These are phyloP conservation scores for Cardinalis cardinalis DNA, from an alignment of 2,113 vertebrate species.

Conservation along the genomic window DNA sequence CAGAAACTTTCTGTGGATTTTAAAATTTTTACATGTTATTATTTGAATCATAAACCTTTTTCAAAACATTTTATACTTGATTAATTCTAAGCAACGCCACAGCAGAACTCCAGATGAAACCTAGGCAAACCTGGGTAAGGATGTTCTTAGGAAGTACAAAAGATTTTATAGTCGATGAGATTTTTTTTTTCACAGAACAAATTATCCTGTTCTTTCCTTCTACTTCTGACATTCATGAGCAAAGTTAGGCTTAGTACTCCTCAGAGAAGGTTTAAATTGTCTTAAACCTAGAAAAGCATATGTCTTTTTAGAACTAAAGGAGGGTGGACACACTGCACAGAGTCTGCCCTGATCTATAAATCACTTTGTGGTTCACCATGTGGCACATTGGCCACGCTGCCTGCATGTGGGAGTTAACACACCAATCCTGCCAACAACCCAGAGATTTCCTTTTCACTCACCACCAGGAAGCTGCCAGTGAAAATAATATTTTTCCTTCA, in stretches of 20 bases:
- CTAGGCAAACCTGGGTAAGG: not conserved
- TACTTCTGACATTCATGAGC: not conserved
- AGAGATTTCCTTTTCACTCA: not conserved
- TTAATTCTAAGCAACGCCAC: not conserved
- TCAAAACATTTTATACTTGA: not conserved
- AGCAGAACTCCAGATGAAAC: not conserved
- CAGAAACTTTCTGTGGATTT: not conserved
- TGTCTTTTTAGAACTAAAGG: not conserved
- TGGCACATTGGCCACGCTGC: not conserved
- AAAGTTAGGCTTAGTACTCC: not conserved
- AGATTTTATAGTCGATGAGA: not conserved
- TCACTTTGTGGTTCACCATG: accelerated
- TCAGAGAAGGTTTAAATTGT: not conserved
- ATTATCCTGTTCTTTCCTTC: not conserved
- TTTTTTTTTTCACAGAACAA: not conserved
- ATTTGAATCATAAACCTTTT: not conserved
- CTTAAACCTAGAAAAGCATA: not conserved
- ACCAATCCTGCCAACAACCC: not conserved
- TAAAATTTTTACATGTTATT: not conserved
- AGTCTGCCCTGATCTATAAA: not conserved
- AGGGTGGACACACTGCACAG: not conserved
- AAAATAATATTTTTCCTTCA: not conserved
- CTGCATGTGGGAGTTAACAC: not conserved
- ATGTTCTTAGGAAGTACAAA: not conserved
- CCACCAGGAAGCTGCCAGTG: not conserved